phyloP scores from a whole-genome alignment of 2,113 vertebrate species.

The Osmerus eperlanus region DNA sequence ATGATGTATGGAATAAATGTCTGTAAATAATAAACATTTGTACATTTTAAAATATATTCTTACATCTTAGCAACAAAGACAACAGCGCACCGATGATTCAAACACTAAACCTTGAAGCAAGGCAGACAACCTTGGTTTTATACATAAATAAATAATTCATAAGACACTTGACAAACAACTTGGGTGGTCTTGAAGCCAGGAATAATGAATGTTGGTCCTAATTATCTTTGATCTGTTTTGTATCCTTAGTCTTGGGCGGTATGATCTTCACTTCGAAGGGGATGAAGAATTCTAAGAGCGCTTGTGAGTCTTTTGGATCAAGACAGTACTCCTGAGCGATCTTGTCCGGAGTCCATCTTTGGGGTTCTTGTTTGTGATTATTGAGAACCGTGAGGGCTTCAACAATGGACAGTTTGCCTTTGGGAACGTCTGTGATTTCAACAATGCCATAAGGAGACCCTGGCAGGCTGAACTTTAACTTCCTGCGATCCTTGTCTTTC shows the following conservation, averaged over 20 bases:
- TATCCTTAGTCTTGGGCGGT: conserved; percentile 53
- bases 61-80: not conserved
- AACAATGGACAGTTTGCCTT: conserved; percentile 83
- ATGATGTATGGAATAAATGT: too few species aligned
- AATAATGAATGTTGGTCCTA: conserved; percentile 43
- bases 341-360: conserved; percentile 84
- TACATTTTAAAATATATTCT: too few species aligned
- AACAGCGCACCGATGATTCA: not conserved
- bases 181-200: not conserved
- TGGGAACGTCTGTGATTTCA: conserved; percentile 74
- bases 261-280: conserved; percentile 80
- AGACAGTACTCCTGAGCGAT: conserved; percentile 84
- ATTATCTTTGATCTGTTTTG: conserved; percentile 70
- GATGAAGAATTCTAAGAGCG: conserved; percentile 81
- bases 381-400: conserved; percentile 82
- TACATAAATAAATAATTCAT: conserved; percentile 32
- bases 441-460: conserved; percentile 44
- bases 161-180: not conserved
- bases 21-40: too few species aligned
- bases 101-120: not conserved
- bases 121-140: conserved; percentile 9
- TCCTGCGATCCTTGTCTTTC: conserved; percentile 65
- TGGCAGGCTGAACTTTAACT: conserved; percentile 61
- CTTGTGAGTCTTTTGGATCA: conserved; percentile 79
- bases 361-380: conserved; percentile 80